Conservation (phyloP, 2,113 vertebrate genomes). For the human (Homo sapiens) region DNA sequence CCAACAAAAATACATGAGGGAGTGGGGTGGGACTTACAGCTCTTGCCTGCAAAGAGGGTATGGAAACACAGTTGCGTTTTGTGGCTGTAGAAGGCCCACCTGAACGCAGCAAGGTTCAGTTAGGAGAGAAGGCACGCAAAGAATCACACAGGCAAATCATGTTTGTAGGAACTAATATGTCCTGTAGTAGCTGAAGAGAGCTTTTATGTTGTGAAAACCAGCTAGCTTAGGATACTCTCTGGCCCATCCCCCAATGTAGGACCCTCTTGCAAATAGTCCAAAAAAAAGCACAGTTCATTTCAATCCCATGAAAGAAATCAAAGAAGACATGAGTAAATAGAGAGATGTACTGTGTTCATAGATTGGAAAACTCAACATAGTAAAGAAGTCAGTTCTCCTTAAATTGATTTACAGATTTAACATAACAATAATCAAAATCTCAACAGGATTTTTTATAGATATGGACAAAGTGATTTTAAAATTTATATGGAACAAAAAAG, state of each 20-base stretch:
- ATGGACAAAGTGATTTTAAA: neutral
- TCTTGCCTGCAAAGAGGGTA: neutral
- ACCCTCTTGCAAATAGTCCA: neutral
- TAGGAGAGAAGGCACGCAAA: neutral
- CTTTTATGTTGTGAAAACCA: neutral
- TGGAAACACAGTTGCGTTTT: neutral
- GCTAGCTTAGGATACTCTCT: neutral
- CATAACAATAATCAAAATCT: neutral
- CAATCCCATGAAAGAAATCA: neutral
- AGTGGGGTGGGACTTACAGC: accelerated
- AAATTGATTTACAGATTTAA: neutral
- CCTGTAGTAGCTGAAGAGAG: neutral
- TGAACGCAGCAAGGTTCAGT: neutral
- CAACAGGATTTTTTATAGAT: neutral
- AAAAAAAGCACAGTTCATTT: neutral
- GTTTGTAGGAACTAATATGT: neutral
- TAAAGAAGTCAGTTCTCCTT: neutral
- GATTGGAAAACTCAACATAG: neutral
- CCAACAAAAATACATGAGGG: no score
- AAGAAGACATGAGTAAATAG: neutral
- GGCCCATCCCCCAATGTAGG: neutral
- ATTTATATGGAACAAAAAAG: neutral
- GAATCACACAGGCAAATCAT: neutral
- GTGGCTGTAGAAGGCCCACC: neutral
- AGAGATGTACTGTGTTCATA: neutral